Percentiles rank a stretch among this genome's conserved stretches.
phyloP scores from a whole-genome alignment of 2,113 vertebrate species.

The Setophaga kirtlandii region DNA sequence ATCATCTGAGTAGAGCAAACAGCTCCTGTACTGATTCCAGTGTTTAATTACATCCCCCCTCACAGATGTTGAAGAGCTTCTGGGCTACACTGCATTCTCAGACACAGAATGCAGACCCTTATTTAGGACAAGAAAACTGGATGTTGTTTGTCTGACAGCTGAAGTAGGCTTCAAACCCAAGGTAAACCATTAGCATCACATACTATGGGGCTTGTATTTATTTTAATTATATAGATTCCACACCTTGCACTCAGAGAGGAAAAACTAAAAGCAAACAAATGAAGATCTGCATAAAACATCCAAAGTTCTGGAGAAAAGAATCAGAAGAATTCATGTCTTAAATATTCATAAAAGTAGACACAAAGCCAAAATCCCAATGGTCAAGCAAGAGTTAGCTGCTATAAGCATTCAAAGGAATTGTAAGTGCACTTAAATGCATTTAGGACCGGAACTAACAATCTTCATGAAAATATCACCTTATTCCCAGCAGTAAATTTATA shows the following conservation, averaged over 20 bases:
- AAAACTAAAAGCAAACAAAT: neutral
- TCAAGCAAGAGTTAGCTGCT: neutral
- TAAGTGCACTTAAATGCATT: neutral
- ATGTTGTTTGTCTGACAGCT: neutral
- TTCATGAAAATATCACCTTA: neutral
- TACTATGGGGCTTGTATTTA: neutral
- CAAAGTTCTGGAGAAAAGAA: neutral
- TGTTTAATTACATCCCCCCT: conserved; percentile 18
- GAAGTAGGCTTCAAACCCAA: neutral
- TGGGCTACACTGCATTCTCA: neutral
- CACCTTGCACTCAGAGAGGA: neutral
- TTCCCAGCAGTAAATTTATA: neutral
- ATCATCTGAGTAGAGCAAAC: conserved; percentile 4
- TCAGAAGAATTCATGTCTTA: neutral
- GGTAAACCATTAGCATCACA: neutral
- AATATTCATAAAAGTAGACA: neutral
- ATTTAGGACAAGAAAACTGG: neutral
- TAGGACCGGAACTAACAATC: neutral
- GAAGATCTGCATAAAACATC: neutral
- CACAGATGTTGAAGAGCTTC: conserved; percentile 22
- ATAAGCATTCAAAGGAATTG: neutral
- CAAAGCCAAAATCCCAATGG: neutral
- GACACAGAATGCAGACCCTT: neutral
- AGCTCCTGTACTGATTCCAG: conserved; percentile 22
- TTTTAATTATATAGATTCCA: neutral